These are phyloP conservation scores for Pseudopleuronectes americanus DNA, from an alignment of 2,797 vertebrate genomes.

Conservation along the genomic window DNA sequence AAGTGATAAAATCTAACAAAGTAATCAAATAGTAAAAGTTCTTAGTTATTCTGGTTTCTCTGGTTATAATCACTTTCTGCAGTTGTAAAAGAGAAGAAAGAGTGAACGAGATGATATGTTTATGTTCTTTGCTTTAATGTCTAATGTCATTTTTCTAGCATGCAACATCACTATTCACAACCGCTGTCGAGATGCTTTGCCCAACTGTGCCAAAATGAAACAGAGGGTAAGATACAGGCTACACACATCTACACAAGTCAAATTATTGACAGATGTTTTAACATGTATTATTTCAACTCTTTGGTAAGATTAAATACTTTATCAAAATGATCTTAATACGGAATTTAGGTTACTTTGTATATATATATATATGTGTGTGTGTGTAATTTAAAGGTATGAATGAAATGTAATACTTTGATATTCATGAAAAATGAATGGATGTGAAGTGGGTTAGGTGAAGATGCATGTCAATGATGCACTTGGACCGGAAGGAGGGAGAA, in stretches of 20 bases:
- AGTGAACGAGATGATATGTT: background rate
- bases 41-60: background rate
- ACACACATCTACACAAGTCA: background rate
- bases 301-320: background rate
- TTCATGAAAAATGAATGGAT: too few relatives aligned
- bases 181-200: slow-evolving; percentile 92
- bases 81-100: background rate
- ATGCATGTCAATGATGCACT: too few relatives aligned
- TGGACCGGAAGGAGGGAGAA: too few relatives aligned
- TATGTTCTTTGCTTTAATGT: background rate
- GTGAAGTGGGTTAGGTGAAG: too few relatives aligned
- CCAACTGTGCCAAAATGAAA: slow-evolving; percentile 94
- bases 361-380: too few relatives aligned
- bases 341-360: too few relatives aligned
- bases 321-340: background rate
- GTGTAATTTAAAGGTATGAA: too few relatives aligned
- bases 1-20: background rate
- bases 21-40: background rate
- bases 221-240: slow-evolving; percentile 87
- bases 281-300: background rate
- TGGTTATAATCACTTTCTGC: too few relatives aligned
- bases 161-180: slow-evolving; percentile 96
- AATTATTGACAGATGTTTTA: background rate
- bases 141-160: slow-evolving; percentile 74
- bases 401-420: too few relatives aligned